Evolutionary conservation across 2,113 vertebrate genomes (phyloP).

Genomic region (Pituophis catenifer): DNA sequence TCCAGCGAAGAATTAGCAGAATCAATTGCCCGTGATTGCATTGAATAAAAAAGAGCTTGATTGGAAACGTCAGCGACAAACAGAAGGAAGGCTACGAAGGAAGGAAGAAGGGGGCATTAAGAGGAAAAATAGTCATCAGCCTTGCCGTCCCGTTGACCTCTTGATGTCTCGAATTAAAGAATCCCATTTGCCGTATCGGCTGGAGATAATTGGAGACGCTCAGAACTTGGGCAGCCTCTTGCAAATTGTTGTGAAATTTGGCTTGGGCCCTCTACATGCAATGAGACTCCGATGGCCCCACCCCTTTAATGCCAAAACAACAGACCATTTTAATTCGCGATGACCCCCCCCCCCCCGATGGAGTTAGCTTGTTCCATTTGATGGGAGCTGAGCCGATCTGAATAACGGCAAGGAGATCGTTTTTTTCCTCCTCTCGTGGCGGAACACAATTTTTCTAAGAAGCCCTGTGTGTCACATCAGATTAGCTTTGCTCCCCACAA

Average conservation of each 20-base stretch:
- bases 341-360: rapidly evolving
- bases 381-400: background rate
- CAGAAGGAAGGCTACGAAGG: background rate
- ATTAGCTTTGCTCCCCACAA: background rate
- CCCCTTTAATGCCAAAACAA: background rate
- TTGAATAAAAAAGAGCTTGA: background rate
- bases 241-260: background rate
- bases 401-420: background rate
- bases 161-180: background rate
- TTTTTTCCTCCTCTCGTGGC: background rate
- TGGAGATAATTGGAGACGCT: background rate
- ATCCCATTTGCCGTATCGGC: background rate
- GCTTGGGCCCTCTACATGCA: no score
- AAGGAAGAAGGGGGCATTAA: background rate
- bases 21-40: background rate
- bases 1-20: background rate
- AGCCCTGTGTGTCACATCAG: rapidly evolving
- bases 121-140: background rate
- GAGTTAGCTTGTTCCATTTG: background rate
- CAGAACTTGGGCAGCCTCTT: rapidly evolving
- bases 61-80: background rate
- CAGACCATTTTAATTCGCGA: background rate
- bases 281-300: rapidly evolving
- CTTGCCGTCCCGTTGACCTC: background rate
- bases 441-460: background rate